Evolutionary conservation across 2,113 vertebrate genomes (phyloP), one percentile per base, ranked within the genome.

Genomic region (Gobiocypris rarus): DNA sequence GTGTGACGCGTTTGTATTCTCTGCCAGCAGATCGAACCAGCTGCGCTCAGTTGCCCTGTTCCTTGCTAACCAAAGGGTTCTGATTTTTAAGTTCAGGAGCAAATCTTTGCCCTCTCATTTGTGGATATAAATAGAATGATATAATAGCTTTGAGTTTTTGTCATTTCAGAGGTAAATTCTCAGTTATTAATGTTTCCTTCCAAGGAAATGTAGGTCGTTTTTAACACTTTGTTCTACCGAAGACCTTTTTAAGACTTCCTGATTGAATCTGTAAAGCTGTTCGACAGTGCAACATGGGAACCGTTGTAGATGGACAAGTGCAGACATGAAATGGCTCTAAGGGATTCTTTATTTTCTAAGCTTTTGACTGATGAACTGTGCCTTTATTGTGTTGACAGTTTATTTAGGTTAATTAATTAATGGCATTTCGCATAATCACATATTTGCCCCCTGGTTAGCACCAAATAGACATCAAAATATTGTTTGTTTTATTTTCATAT

Each of bases 171-270:
- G 4, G 65, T 10, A 63, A 45, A 45, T 81, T 81, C n/a, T 28
- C n/a, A 45, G 22, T 70, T 54, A 17, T 56, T 56, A 54, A 54
- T 56, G 45, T 54, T 70, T 38, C 65, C 26, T 82, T 82, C 31
- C 28, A 70, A 70, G 9, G 59, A 81, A 67, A 50, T 22, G 9
- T 45, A 7, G 41, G 8, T 41, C 2, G 10, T 77, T 52, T 31
- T 48, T 50, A 14, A 9, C 0, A 7, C 28, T 81, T 67, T 52
- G 17, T 81, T 52, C 24, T 26, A 67, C 11, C 15, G 8, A 45
- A 63, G 76, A 15, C 34, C n/a, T 79, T 63, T 50, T 31, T 34
- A 48, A 67, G 59, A 81, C 78, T 81, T 81, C 61, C 43, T 63
- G 41, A 26, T 67, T 67, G 9, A 50, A 15, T 54, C 6, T 54